Conservation (phyloP, 2,888 invertebrate species). For the Agonum fuliginosum region DNA sequence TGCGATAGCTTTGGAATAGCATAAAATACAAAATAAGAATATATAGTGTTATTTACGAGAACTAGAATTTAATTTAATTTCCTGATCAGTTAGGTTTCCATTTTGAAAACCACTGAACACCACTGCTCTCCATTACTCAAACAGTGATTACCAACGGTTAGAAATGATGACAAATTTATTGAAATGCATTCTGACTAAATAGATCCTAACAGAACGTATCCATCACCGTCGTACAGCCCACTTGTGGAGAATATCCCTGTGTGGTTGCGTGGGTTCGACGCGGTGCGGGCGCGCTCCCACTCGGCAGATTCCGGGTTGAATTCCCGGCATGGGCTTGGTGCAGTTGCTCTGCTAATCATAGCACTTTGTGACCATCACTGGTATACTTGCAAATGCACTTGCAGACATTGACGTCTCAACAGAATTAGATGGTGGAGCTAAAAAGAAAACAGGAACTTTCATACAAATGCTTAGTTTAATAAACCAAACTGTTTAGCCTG, state of each 20-base stretch:
- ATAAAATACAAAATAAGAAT: no score
- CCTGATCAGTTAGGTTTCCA: no score
- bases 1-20: no score
- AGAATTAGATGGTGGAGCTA: neutral
- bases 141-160: neutral
- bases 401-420: neutral
- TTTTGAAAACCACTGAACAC: no score
- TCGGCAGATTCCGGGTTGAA: conserved; percentile 51
- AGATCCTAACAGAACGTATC: conserved; percentile 10
- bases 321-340: conserved; percentile 49
- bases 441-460: no score
- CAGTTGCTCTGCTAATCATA: neutral
- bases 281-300: conserved; percentile 35
- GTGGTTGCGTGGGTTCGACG: conserved; percentile 19
- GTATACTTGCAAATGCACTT: neutral
- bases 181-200: neutral
- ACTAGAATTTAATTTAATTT: no score
- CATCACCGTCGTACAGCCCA: conserved; percentile 11
- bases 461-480: no score
- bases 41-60: no score
- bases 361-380: neutral
- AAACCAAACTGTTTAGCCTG: no score
- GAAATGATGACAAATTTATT: conserved; percentile 15
- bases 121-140: neutral
- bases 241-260: no score